Percentiles rank a stretch among this genome's conserved stretches.
Evolutionary conservation across 2,888 invertebrate genomes (phyloP).

Genomic region (Acrobasis suavella): DNA sequence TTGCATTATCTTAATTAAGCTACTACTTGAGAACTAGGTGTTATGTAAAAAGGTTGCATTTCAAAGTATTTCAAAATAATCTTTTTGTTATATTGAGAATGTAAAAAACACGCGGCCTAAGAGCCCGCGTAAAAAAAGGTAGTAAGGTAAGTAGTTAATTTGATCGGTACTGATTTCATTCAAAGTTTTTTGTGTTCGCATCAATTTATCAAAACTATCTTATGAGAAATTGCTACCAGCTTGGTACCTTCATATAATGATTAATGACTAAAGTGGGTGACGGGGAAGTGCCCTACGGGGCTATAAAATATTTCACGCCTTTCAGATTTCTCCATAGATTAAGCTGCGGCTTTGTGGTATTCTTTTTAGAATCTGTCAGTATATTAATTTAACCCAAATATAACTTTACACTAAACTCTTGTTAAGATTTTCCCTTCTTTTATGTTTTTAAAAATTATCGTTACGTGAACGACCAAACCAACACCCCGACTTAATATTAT

Average conservation of each 20-base stretch:
- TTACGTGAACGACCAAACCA: too few species aligned
- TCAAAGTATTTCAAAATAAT: too few species aligned
- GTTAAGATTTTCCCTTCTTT: neutral
- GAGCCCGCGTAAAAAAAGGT: too few species aligned
- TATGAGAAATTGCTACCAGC: neutral
- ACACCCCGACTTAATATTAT: too few species aligned
- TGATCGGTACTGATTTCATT: neutral
- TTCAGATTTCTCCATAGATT: neutral
- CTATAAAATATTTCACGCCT: neutral
- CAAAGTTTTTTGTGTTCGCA: neutral
- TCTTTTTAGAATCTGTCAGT: neutral
- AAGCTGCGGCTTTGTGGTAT: neutral
- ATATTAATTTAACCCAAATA: neutral
- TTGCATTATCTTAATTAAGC: too few species aligned
- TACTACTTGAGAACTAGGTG: too few species aligned
- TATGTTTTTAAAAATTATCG: too few species aligned
- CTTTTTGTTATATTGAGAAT: too few species aligned
- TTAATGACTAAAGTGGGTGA: neutral
- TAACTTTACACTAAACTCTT: slow-evolving; percentile 22
- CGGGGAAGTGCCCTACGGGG: neutral
- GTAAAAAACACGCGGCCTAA: too few species aligned
- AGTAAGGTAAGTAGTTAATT: too few species aligned
- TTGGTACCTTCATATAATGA: neutral
- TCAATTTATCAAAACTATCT: neutral
- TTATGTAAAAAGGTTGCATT: too few species aligned